These are phyloP conservation scores for Agrochola macilenta DNA, from an alignment of 2,888 invertebrate genomes.

Conservation along the genomic window DNA sequence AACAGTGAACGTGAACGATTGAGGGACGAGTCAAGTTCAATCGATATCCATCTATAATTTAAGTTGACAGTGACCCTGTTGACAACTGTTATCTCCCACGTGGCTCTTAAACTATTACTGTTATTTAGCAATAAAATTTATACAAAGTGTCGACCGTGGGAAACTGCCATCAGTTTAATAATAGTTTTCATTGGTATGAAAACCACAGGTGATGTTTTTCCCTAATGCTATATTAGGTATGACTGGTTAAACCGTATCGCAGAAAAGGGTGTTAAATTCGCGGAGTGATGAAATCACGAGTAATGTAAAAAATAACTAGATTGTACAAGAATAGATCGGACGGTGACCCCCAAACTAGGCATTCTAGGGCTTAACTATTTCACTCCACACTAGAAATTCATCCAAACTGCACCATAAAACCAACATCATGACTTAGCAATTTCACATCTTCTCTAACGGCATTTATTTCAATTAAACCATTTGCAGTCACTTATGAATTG, in stretches of 20 bases:
- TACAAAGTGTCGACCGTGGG: constrained; percentile 1
- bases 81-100: constrained; percentile 48
- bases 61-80: constrained; percentile 38
- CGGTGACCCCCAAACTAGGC: not conserved
- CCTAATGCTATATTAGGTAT: not conserved
- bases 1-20: constrained; percentile 18
- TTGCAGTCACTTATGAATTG: not conserved
- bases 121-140: not conserved
- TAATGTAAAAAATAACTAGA: not conserved
- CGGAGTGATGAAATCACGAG: too few species aligned
- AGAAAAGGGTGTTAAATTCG: not conserved
- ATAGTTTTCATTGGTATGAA: not conserved
- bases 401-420: not conserved
- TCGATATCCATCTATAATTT: constrained; percentile 62
- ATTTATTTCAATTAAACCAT: not conserved
- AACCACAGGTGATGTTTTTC: constrained; percentile 8
- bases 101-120: not conserved
- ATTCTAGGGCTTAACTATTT: not conserved
- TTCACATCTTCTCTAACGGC: not conserved
- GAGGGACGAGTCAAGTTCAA: constrained; percentile 52
- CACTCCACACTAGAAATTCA: not conserved
- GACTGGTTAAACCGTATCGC: too few species aligned
- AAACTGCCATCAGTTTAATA: constrained; percentile 22
- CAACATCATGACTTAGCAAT: not conserved
- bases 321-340: too few species aligned